Evolutionary conservation across 2,797 vertebrate genomes (phyloP).

Genomic region (Myotis daubentonii): DNA sequence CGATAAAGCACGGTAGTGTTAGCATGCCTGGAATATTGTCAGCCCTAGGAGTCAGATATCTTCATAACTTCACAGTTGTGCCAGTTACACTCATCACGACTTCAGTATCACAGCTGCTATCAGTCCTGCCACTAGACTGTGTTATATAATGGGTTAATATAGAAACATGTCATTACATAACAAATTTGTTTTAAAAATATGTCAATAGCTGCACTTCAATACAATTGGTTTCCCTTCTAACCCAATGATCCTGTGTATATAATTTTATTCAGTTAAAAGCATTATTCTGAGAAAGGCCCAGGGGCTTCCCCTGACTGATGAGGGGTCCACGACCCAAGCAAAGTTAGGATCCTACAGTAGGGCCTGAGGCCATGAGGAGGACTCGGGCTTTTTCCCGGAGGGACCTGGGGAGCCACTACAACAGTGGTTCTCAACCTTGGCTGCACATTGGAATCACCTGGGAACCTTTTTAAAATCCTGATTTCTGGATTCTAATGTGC

Average conservation of each 20-base stretch:
- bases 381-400: neutral
- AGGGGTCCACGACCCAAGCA: neutral
- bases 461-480: no score
- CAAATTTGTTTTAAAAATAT: conserved; percentile 25
- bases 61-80: neutral
- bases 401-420: neutral
- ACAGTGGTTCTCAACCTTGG: no score
- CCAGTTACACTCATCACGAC: neutral
- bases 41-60: conserved; percentile 3
- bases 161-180: conserved; percentile 37
- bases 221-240: neutral
- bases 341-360: neutral
- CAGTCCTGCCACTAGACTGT: neutral
- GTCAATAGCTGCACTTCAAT: conserved; percentile 1
- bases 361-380: neutral
- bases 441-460: no score
- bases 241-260: neutral
- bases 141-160: conserved; percentile 18
- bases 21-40: conserved; percentile 34
- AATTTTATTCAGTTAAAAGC: neutral
- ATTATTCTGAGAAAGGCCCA: neutral
- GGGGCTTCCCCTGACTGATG: neutral
- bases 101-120: neutral
- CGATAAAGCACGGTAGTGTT: neutral
- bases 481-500: no score